Conservation (phyloP, 1,140 invertebrate species). For the Adelges cooleyi region DNA sequence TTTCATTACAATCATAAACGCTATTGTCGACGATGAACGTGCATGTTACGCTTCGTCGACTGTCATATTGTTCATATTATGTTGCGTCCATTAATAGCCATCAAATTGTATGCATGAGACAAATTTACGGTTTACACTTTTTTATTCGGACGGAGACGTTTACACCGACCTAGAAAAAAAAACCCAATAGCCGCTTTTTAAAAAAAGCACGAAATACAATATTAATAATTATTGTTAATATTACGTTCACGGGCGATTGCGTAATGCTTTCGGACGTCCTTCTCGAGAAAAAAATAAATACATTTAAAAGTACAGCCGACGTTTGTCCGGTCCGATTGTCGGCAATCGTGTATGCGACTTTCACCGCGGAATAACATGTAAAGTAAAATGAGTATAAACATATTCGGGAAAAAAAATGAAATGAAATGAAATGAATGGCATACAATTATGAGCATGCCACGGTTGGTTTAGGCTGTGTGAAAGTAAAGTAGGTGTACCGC, state of each 20-base stretch:
- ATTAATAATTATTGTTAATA: too few species aligned
- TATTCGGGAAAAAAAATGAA: background rate
- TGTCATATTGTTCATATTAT: background rate
- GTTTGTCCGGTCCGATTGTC: too few species aligned
- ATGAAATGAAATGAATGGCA: background rate
- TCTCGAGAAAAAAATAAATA: background rate
- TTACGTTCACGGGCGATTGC: background rate
- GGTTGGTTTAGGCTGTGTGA: slow-evolving; percentile 10
- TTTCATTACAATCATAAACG: too few species aligned
- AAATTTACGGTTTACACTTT: too few species aligned
- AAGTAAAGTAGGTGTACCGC: background rate
- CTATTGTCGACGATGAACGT: background rate
- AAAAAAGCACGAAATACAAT: too few species aligned
- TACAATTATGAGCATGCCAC: background rate
- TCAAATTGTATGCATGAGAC: too few species aligned
- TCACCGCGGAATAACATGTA: background rate
- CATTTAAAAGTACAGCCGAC: too few species aligned
- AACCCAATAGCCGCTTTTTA: too few species aligned
- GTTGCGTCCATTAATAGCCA: background rate
- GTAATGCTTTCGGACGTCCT: background rate
- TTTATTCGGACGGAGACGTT: too few species aligned
- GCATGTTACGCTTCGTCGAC: slow-evolving; percentile 8
- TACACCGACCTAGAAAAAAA: too few species aligned
- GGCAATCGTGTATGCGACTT: background rate
- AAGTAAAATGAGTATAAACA: slow-evolving; percentile 7